A percentile compares a stretch with the other conserved stretches of the same genome.
Conservation (phyloP, 2,113 vertebrate genomes). For the Menura novaehollandiae region DNA sequence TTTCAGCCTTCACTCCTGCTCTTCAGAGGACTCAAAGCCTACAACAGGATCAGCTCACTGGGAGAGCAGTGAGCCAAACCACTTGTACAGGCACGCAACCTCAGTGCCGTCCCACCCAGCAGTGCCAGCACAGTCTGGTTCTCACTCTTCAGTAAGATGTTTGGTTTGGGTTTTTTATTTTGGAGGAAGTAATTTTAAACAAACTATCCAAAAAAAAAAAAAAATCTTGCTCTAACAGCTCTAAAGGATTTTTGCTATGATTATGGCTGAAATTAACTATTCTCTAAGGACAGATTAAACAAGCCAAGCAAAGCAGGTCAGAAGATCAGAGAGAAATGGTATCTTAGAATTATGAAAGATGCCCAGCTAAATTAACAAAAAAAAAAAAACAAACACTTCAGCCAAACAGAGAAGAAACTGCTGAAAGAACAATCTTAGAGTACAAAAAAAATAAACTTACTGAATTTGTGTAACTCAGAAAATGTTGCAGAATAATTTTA, state of each 20-base stretch:
- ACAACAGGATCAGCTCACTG: neutral
- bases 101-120: neutral
- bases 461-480: neutral
- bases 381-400: neutral
- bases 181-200: constrained; percentile 8
- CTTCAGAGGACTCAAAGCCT: neutral
- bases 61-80: neutral
- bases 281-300: neutral
- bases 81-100: constrained; percentile 9
- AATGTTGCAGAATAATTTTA: neutral
- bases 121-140: neutral
- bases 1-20: neutral
- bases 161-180: neutral
- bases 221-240: neutral
- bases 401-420: neutral
- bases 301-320: neutral
- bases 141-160: neutral
- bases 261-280: neutral
- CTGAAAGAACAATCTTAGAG: neutral
- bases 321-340: neutral
- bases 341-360: neutral
- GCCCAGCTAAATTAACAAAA: neutral
- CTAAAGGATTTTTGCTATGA: neutral
- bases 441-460: neutral
- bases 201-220: neutral